Percentiles rank a stretch among this genome's conserved stretches.
These are phyloP conservation scores for Seladonia tumulorum DNA, from an alignment of 2,888 invertebrate species.

Conservation along the genomic window DNA sequence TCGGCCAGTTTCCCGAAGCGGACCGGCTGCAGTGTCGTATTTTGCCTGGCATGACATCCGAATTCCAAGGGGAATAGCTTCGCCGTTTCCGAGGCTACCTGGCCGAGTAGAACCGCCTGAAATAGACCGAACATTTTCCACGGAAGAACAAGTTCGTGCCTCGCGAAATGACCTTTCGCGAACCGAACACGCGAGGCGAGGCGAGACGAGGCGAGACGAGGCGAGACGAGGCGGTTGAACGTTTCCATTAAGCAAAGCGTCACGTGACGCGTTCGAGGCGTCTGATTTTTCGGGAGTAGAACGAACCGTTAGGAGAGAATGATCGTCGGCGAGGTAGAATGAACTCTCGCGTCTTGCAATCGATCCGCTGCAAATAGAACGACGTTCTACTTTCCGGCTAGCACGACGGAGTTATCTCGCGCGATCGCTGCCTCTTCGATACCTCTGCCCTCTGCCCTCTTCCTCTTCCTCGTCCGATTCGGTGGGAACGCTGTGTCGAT, in stretches of 20 bases:
- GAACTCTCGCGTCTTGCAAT: conserved; percentile 14
- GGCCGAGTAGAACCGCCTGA: background rate
- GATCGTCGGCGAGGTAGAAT: conserved; percentile 29
- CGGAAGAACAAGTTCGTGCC: background rate
- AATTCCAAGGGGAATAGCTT: background rate
- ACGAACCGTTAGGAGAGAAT: background rate
- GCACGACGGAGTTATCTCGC: background rate
- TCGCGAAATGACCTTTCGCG: background rate
- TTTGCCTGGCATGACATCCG: background rate
- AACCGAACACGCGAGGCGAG: background rate
- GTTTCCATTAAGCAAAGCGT: background rate
- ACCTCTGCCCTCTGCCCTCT: too few relatives aligned
- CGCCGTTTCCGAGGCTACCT: background rate
- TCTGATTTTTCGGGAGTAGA: conserved; percentile 17
- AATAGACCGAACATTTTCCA: background rate
- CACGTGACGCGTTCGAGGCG: background rate
- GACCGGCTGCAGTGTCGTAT: background rate
- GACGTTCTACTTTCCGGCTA: conserved; percentile 40
- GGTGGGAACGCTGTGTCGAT: background rate
- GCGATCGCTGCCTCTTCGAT: background rate
- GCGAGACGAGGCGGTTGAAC: background rate
- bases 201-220: background rate
- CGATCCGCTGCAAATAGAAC: conserved; percentile 45
- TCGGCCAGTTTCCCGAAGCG: background rate
- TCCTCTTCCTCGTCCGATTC: background rate